These are phyloP conservation scores for Campylomormyrus tamandua DNA, from an alignment of 2,113 vertebrate genomes.

Conservation along the genomic window DNA sequence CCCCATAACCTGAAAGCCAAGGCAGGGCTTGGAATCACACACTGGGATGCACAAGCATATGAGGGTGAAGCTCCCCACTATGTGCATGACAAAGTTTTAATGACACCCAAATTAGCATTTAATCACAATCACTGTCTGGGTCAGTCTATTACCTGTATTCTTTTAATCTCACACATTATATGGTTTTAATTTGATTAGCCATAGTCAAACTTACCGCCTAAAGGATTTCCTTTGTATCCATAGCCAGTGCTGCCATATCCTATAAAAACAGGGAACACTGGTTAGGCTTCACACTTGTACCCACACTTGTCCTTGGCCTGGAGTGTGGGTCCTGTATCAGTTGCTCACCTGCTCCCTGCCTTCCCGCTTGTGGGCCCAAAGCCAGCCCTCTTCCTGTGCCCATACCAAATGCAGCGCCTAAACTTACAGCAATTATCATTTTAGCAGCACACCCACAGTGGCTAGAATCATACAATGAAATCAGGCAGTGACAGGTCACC, in stretches of 20 bases:
- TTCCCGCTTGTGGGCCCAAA: neutral
- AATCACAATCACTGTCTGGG: neutral
- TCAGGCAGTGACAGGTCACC: neutral
- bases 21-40: neutral
- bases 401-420: neutral
- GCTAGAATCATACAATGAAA: neutral
- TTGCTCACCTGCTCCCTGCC: constrained; percentile 8
- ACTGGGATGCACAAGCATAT: neutral
- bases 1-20: constrained; percentile 15
- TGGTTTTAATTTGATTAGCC: neutral
- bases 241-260: constrained; percentile 14
- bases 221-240: constrained; percentile 14
- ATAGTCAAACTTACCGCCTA: constrained; percentile 10
- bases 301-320: neutral
- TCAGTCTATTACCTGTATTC: neutral
- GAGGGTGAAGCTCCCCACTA: neutral
- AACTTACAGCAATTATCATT: neutral
- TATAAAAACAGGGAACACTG: neutral
- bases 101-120: neutral
- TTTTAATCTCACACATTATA: neutral
- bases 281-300: neutral
- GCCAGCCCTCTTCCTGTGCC: neutral
- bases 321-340: neutral
- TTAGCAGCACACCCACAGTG: neutral
- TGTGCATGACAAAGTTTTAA: neutral